Base-by-base conservation (phyloP, 2,797 vertebrate genomes). In the Ciconia nigra region DNA sequence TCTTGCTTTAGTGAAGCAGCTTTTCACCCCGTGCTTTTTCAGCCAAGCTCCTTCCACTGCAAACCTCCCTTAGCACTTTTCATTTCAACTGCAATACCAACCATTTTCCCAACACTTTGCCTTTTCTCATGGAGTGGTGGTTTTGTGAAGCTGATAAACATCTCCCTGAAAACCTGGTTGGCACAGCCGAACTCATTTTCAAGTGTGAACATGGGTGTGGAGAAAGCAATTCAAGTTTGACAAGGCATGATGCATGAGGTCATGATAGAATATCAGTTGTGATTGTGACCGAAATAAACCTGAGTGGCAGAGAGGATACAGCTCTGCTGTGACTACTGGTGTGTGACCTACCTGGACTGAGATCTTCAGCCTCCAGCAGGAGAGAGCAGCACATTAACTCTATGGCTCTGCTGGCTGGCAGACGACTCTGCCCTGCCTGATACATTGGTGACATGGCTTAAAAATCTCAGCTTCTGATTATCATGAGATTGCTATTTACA, bases 211-310 rank as follows among this genome's bases (percentile, higher is more conserved):
- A 91, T 47, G 93, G 58, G 82, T 88, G 94, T 93, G 93, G 82
- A 93, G 95, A 96, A 97, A 96, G 94, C 89, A 97, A 97, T 96
- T 95, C 62, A 26, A 88, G 94, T 95, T 93, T 96, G 96, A 95
- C 95, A 97, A 94, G 87, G 94, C 95, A 96, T 92, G 92, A 95
- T 90, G 92, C 92, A 89, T 57, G 72, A 86, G 93, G 94, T 82
- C 82, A 83, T 76, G 87, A 92, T 44, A 58, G 91, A 90, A 9
- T 90, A 97, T 84, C 88, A 89, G 87, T 70, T 7, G 12, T 91
- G 96, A 95, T 51, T 85, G 84, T 83, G 95, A 78, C 87, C 7
- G 0, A 95, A 97, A 94, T 76, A 93, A 94, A 95, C 65, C 65
- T 2, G 2, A 81, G 58, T 57, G 41, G 84, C 59, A 86, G 87